Base-by-base conservation (phyloP, 2,797 vertebrate species). In the Merluccius polli region DNA sequence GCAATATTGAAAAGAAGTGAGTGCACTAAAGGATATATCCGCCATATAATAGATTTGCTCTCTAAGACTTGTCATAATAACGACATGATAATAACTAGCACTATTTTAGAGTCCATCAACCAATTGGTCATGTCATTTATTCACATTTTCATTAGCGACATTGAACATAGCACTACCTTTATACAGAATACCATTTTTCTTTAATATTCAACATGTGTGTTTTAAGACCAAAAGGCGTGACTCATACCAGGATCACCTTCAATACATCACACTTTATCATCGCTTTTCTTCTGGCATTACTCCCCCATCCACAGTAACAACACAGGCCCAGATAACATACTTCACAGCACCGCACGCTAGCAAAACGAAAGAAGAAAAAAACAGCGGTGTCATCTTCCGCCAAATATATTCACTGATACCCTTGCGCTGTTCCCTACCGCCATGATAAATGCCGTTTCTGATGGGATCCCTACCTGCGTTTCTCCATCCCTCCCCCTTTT, bases 71-170 rank as follows among this genome's bases (percentile, higher is more conserved):
- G 59, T 65, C 59, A 65, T 65, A 65, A 65, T 65, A 65, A 16
- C n/a, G n/a, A n/a, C n/a, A n/a, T n/a, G n/a, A 65, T 65, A 65
- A 65, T 65, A 65, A 16, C n/a, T 8, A 59, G 52, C 12, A 59
- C 52, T 24, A 13, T 24, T 24, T 10, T 9, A n/a, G 21, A 59
- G 52, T 24, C 21, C 21, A 8, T 52, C 52, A 38, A 24, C 52
- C 52, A 13, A 59, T 59, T 21, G 21, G 8, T 67, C 10, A 11
- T 12, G 65, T 8, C 12, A 30, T 29, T 31, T 68, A 31, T 16
- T 82, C 32, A 78, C 27, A 81, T 73, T 86, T 78, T 35, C 78
- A 78, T 87, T 83, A 75, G 69, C 18, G 21, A 21, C 73, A 16
- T 67, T 18, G 38, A 77, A n/a, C 32, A 36, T 3, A 21, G 31